Evolutionary conservation across 2,113 vertebrate genomes (phyloP).

Genomic region (Mesoclemmys tuberculata): DNA sequence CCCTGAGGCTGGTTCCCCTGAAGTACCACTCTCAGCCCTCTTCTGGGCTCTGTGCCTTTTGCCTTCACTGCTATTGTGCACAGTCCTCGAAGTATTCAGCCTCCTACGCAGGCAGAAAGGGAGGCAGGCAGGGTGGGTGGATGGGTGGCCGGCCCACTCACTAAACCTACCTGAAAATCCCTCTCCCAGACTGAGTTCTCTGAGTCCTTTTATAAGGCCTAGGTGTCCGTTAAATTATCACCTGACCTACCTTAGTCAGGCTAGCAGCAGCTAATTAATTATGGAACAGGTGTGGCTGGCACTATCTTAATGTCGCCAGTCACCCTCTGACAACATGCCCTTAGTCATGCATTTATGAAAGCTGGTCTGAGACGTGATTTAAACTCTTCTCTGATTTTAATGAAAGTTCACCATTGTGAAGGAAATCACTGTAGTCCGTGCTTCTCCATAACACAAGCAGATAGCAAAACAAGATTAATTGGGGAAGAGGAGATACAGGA

Average conservation of each 20-base stretch:
- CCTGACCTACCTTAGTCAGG: neutral
- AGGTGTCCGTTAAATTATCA: neutral
- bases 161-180: neutral
- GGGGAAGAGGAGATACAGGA: neutral
- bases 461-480: neutral
- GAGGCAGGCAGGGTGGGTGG: no score
- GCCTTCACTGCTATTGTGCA: no score
- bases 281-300: neutral
- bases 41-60: no score
- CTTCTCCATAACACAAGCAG: fast-evolving
- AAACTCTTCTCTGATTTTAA: neutral
- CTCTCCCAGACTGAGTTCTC: neutral
- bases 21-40: no score
- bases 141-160: no score
- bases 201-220: neutral
- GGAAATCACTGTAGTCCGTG: neutral
- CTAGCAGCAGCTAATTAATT: neutral
- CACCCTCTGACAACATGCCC: neutral
- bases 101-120: no score
- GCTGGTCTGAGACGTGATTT: neutral
- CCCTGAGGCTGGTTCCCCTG: no score
- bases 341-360: neutral
- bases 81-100: no score
- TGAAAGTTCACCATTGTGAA: no score
- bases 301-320: neutral